Evolutionary conservation across 2,888 invertebrate genomes (phyloP), one percentile per base, ranked within the genome.

Genomic region (Drosophila macrospina): DNA sequence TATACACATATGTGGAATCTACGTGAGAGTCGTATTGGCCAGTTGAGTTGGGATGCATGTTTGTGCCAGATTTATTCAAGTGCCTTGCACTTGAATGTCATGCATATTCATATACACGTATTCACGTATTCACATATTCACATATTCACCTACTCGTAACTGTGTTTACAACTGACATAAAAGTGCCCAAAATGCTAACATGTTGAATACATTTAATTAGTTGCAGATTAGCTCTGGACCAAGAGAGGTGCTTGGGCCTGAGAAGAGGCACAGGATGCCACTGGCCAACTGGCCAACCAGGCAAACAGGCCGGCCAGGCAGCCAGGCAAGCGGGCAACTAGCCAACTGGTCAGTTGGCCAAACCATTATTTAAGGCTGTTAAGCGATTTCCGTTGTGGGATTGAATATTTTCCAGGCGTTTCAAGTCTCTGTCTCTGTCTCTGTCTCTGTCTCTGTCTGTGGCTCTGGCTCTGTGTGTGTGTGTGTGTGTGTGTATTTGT

Each of bases 311-410:
- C 28, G 6, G 28, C 28, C 28, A 30, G 28, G 30, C 30, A 30
- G 11, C 41, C 6, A 6, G 41, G 13, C 34, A 48, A 13, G 20
- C 8, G 24, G 34, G n/a, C 30, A 54, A 13, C 37, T 6, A 39
- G 51, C 16, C 51, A 37, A 36, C 26, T 8, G 8, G n/a, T 16
- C 15, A 41, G 52, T 41, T 42, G 47, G 55, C 36, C 52, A 42
- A 56, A 34, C 54, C 61, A 72, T 76, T 77, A 80, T 77, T 78
- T 73, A 77, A 60, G 68, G 73, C 68, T 75, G 86, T 80, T 82
- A 68, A 68, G 83, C 69, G 88, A 82, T 87, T 82, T 86, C 80
- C 86, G 86, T 69, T 66, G 63, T 73, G 66, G 66, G 73, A 86
- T 82, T 82, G 86, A 86, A 86, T 86, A 86, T 87, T 69, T 79